A percentile compares a stretch with the other conserved stretches of the same genome.
These are phyloP conservation scores for Morinoia aosen DNA, from an alignment of 2,888 invertebrate species.

Conservation along the genomic window DNA sequence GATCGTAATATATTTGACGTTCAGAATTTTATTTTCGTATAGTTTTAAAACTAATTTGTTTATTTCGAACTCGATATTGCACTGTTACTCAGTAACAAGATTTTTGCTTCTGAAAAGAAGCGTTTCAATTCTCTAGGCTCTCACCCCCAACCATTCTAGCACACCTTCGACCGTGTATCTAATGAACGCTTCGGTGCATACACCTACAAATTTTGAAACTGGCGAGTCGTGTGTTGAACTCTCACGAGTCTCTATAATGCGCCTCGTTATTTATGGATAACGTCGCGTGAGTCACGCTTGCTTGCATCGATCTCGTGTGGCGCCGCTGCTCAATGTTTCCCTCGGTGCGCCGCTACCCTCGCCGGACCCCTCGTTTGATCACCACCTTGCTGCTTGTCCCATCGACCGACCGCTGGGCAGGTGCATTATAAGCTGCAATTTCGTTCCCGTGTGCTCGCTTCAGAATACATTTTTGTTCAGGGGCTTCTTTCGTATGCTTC, in stretches of 20 bases:
- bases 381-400: not conserved
- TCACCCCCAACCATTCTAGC: not conserved
- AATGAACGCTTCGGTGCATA: not conserved
- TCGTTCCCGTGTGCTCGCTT: not conserved
- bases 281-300: not conserved
- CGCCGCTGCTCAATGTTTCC: not conserved
- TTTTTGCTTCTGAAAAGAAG: not conserved
- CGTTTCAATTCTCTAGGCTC: not conserved
- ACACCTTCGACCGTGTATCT: not conserved
- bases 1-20: not conserved
- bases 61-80: not conserved
- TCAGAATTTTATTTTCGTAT: too few species aligned
- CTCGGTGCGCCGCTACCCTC: not conserved
- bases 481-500: not conserved
- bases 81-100: not conserved
- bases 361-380: not conserved
- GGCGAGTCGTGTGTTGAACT: not conserved
- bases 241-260: not conserved
- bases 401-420: not conserved
- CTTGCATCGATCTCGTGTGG: not conserved
- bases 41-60: not conserved
- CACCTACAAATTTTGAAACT: not conserved
- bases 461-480: not conserved
- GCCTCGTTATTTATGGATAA: not conserved
- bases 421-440: not conserved